Evolutionary conservation across 2,888 invertebrate species (phyloP).

Genomic region (Idaea aversata): DNA sequence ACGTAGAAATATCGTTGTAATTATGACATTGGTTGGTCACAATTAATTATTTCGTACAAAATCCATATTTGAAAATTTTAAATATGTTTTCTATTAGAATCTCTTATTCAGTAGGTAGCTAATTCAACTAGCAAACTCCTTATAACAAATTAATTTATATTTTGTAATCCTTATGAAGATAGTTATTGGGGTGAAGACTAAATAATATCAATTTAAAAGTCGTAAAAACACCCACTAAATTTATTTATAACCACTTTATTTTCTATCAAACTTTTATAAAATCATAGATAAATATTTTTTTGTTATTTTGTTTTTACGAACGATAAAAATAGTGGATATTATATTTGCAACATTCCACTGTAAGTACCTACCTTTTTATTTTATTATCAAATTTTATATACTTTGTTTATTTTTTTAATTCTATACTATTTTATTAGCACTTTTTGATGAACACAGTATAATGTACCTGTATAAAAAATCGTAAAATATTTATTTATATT

Average conservation of each 20-base stretch:
- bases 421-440: slow-evolving; percentile 11
- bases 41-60: too few relatives aligned
- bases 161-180: too few relatives aligned
- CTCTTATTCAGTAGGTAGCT: too few relatives aligned
- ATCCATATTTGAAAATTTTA: too few relatives aligned
- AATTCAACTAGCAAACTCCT: too few relatives aligned
- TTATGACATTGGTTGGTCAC: too few relatives aligned
- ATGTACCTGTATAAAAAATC: slow-evolving; percentile 20
- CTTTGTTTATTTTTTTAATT: neutral
- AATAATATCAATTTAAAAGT: too few relatives aligned
- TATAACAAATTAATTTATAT: too few relatives aligned
- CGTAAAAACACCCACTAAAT: too few relatives aligned
- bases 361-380: slow-evolving; percentile 23
- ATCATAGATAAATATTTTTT: slow-evolving; percentile 1
- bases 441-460: slow-evolving; percentile 21
- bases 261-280: neutral
- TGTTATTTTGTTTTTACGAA: slow-evolving; percentile 14
- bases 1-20: neutral
- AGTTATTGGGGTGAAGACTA: too few relatives aligned
- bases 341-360: slow-evolving; percentile 29
- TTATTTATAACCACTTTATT: neutral
- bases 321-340: slow-evolving; percentile 16
- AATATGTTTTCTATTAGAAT: too few relatives aligned
- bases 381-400: slow-evolving; percentile 23
- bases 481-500: slow-evolving; percentile 11